These are phyloP conservation scores for Empis livida DNA, from an alignment of 2,888 invertebrate species.

Conservation along the genomic window DNA sequence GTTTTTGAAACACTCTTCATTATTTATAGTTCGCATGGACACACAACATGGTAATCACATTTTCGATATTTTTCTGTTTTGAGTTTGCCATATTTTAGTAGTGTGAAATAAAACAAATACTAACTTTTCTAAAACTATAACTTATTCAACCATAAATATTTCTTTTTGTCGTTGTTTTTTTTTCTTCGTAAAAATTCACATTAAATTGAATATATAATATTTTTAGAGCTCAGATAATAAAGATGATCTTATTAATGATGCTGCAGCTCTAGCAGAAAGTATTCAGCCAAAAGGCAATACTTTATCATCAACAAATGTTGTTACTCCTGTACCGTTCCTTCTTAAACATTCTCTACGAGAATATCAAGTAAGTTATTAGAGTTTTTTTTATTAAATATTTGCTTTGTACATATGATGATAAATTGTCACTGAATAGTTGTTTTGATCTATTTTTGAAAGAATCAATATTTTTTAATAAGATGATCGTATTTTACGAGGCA, in stretches of 20 bases:
- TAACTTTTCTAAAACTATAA: too few species aligned
- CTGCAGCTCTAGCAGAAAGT: constrained; percentile 86
- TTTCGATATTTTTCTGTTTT: too few species aligned
- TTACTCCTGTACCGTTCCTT: constrained; percentile 85
- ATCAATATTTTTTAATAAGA: constrained; percentile 1
- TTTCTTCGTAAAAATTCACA: too few species aligned
- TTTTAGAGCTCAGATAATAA: constrained; percentile 30
- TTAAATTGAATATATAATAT: too few species aligned
- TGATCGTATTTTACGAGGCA: constrained; percentile 6
- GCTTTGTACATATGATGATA: too few species aligned
- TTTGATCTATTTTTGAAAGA: constrained; percentile 6
- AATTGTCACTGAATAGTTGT: constrained; percentile 2
- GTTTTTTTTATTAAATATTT: not conserved
- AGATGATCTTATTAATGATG: constrained; percentile 74
- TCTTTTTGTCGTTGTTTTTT: too few species aligned
- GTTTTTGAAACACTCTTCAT: too few species aligned
- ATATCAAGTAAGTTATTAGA: constrained; percentile 46
- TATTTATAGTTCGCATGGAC: too few species aligned
- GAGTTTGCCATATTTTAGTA: too few species aligned
- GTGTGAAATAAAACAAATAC: too few species aligned
- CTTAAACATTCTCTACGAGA: constrained; percentile 82
- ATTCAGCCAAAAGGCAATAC: constrained; percentile 98
- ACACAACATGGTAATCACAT: too few species aligned
- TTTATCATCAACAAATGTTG: constrained; percentile 84
- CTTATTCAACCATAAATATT: too few species aligned